A percentile compares a stretch with the other conserved stretches of the same genome.
phyloP scores from a whole-genome alignment of 2,797 vertebrate genomes.

The Astyanax mexicanus region DNA sequence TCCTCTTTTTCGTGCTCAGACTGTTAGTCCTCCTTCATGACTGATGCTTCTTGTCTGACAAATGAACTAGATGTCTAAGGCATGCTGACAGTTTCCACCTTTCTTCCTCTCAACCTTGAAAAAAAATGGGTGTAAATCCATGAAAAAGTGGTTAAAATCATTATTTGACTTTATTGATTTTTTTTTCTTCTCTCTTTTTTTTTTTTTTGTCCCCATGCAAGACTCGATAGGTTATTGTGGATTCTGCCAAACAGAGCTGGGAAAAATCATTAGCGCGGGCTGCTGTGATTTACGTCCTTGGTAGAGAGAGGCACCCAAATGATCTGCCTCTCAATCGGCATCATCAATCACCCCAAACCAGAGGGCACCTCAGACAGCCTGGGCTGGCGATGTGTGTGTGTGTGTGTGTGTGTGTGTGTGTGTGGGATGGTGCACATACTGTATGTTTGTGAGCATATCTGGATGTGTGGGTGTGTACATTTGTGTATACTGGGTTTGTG shows the following conservation, averaged over 20 bases:
- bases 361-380: slow-evolving; percentile 77
- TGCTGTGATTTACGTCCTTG: slow-evolving; percentile 86
- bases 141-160: slow-evolving; percentile 68
- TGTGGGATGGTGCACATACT: slow-evolving; percentile 68
- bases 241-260: slow-evolving; percentile 76
- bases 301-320: slow-evolving; percentile 84
- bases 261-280: slow-evolving; percentile 82
- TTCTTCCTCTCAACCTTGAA: slow-evolving; percentile 47
- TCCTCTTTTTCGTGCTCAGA: neutral
- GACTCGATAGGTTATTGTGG: slow-evolving; percentile 72
- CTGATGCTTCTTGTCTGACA: slow-evolving; percentile 21
- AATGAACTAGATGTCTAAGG: slow-evolving; percentile 24
- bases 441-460: slow-evolving; percentile 47
- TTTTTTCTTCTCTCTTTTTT: too few relatives aligned
- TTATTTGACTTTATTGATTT: slow-evolving; percentile 76
- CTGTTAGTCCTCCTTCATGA: neutral
- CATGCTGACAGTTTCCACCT: slow-evolving; percentile 30
- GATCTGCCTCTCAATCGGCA: slow-evolving; percentile 79
- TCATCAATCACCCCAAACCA: slow-evolving; percentile 85
- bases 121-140: slow-evolving; percentile 65
- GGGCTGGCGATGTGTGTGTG: slow-evolving; percentile 65
- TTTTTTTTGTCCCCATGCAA: slow-evolving; percentile 61
- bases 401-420: too few relatives aligned
- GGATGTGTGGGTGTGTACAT: slow-evolving; percentile 31
- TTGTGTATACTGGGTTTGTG: neutral